These are phyloP conservation scores for Caenorhabditis sp. DNA, from an alignment of 2,888 invertebrate species.

Conservation along the genomic window DNA sequence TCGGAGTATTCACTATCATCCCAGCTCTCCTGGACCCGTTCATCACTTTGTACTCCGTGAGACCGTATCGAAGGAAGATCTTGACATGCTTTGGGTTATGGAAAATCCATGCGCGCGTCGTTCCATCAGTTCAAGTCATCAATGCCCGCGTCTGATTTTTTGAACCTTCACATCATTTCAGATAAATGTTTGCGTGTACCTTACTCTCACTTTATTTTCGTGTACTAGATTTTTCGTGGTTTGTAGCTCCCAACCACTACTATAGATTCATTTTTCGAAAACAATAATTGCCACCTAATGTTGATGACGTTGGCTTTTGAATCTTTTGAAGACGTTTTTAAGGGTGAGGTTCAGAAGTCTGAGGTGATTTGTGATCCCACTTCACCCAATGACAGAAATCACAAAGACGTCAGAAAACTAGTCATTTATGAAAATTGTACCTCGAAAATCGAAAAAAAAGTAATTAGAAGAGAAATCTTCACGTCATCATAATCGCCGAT, in stretches of 20 bases:
- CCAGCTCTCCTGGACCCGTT: slow-evolving; percentile 17
- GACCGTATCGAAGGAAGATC: slow-evolving; percentile 17
- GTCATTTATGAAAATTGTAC: too few relatives aligned
- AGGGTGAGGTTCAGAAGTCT: background rate
- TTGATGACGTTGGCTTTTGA: background rate
- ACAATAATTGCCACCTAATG: background rate
- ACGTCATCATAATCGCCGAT: background rate
- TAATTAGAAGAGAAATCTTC: background rate
- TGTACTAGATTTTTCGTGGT: background rate
- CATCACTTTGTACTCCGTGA: slow-evolving; percentile 29
- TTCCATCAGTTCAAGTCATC: background rate
- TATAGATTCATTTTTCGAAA: background rate
- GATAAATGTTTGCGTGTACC: too few relatives aligned
- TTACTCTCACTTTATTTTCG: background rate
- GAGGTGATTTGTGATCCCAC: too few relatives aligned
- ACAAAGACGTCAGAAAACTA: too few relatives aligned
- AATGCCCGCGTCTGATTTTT: too few relatives aligned
- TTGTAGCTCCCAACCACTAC: background rate
- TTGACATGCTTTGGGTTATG: background rate
- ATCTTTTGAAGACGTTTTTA: background rate
- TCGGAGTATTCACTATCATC: slow-evolving; percentile 4
- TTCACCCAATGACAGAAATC: too few relatives aligned
- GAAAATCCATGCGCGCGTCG: background rate
- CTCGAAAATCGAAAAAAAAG: too few relatives aligned
- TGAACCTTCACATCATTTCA: background rate